Conservation (phyloP, 1,140 invertebrate genomes). For the Alviniconcha marisindica region DNA sequence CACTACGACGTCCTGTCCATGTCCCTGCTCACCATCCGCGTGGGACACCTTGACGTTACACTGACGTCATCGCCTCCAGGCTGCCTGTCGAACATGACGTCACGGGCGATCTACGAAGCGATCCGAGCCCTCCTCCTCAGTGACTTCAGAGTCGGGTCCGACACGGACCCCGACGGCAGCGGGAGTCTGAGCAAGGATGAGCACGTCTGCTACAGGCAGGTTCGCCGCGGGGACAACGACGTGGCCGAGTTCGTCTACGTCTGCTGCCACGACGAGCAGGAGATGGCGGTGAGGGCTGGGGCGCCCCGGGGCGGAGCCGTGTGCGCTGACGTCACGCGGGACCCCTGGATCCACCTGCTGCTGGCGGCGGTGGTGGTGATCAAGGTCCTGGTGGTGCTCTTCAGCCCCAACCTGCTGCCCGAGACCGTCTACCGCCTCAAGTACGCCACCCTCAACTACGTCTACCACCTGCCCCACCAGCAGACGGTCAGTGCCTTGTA, state of each 20-base stretch:
- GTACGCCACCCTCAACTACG: conserved; percentile 38
- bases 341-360: conserved; percentile 49
- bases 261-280: conserved; percentile 52
- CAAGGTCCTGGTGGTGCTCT: conserved; percentile 58
- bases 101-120: neutral
- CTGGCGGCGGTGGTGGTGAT: conserved; percentile 49
- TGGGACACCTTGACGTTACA: conserved; percentile 31
- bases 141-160: neutral
- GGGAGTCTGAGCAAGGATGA: conserved; percentile 36
- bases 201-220: conserved; percentile 56
- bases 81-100: neutral
- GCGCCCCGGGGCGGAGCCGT: conserved; percentile 6
- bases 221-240: conserved; percentile 34
- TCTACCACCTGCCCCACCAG: conserved; percentile 35
- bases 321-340: conserved; percentile 48
- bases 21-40: conserved; percentile 39
- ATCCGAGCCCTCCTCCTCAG: neutral
- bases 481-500: neutral
- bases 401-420: conserved; percentile 55
- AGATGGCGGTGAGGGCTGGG: neutral
- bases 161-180: neutral
- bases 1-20: conserved; percentile 59
- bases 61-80: conserved; percentile 20
- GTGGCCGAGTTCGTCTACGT: conserved; percentile 54
- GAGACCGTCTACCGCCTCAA: conserved; percentile 47